Base-by-base conservation (phyloP, 2,797 vertebrate genomes). In the Rhynchonycteris naso region DNA sequence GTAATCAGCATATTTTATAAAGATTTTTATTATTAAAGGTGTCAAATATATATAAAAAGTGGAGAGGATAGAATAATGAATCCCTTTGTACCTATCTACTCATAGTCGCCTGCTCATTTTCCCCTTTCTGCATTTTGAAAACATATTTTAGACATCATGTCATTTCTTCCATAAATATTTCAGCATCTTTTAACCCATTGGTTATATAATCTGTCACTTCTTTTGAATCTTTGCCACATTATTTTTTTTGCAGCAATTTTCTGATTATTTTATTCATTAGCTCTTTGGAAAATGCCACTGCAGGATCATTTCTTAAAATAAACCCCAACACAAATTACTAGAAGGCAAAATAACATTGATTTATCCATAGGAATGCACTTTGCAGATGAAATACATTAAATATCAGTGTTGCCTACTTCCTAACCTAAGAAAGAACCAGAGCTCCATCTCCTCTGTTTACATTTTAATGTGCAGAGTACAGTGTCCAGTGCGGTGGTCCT, bases 261-360 rank as follows among this genome's bases (percentile, higher is more conserved):
- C 50, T 76, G 22, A 82, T 54, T 63, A 56, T 78, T 95, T 58
- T 90, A 24, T 83, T 93, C 30, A 80, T 68, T 91, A 58, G 30
- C 24, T 92, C 52, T 95, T 93, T 92, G 56, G 96, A 95, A 92
- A 75, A 59, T 83, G 22, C 16, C 68, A 89, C 9, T 56, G 38
- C 2, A 79, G 79, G 43, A 86, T 88, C 47, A 69, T 88, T 90
- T 92, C 58, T 56, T 91, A n/a, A 63, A 90, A 59, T 21, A 95
- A 88, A 78, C 16, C n/a, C 80, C 12, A 78, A 47, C 13, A 30
- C 35, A 89, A 82, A 93, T 85, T 66, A 47, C 28, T 71, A 65
- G 72, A 78, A 81, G 50, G 21, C 35, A 85, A 50, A 52, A 12
- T 85, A 66, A 71, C 24, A 68, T 84, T 66, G 6, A 33, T 43